Conservation (phyloP, 2,888 invertebrate species). For the Calliscelio sp. region DNA sequence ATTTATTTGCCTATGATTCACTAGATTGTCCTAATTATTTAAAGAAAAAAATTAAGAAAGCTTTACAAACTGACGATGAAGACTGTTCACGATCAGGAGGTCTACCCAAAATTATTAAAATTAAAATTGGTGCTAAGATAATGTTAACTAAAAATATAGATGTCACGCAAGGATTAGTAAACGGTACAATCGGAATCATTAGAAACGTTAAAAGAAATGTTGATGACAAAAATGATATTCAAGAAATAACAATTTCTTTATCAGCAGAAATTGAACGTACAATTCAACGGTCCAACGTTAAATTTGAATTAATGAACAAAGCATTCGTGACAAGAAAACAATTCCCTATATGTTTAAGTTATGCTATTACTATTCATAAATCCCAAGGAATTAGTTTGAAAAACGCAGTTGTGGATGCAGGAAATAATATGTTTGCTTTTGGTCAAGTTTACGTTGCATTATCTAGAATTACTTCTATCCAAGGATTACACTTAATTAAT, state of each 20-base stretch:
- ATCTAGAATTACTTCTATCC: constrained; percentile 2
- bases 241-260: constrained; percentile 5
- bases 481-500: too few relatives aligned
- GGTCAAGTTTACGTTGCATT: constrained; percentile 38
- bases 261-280: constrained; percentile 54
- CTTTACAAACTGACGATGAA: too few relatives aligned
- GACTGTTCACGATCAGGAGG: constrained; percentile 23
- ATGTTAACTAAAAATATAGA: too few relatives aligned
- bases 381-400: constrained; percentile 71
- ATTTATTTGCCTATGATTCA: constrained; percentile 62
- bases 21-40: too few relatives aligned
- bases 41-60: too few relatives aligned
- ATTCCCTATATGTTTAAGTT: too few relatives aligned
- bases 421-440: too few relatives aligned
- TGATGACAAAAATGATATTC: constrained; percentile 28
- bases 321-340: constrained; percentile 37
- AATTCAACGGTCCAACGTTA: constrained; percentile 68
- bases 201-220: constrained; percentile 21
- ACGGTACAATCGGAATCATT: too few relatives aligned
- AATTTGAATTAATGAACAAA: constrained; percentile 72
- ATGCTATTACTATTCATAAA: too few relatives aligned
- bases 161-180: too few relatives aligned
- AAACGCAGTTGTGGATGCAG: constrained; percentile 68
- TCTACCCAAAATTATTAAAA: constrained; percentile 20
- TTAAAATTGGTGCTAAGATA: too few relatives aligned